Percentiles rank a stretch among this genome's conserved stretches.
Evolutionary conservation across 2,888 invertebrate species (phyloP).

Genomic region (Ramazzottius varieornatus): DNA sequence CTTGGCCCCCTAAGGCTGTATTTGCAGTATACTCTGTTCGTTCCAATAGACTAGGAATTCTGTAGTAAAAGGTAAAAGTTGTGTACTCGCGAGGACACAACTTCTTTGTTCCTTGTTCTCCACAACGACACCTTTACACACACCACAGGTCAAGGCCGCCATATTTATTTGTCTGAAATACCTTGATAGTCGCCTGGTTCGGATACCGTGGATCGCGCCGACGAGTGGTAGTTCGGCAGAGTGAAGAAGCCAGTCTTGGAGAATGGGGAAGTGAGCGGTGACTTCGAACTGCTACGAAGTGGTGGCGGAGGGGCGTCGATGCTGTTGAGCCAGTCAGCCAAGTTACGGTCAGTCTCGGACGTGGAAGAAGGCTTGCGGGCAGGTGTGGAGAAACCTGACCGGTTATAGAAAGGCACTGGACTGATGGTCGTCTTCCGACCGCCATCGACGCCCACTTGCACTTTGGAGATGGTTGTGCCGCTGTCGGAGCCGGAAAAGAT

Average conservation of each 20-base stretch:
- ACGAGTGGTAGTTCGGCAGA: not conserved
- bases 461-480: conserved; percentile 25
- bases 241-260: conserved; percentile 1
- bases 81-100: no score
- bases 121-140: no score
- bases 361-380: conserved; percentile 17
- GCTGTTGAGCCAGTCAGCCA: conserved; percentile 13
- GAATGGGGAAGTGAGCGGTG: conserved; percentile 57
- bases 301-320: conserved; percentile 61
- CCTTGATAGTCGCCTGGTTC: not conserved
- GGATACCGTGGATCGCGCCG: not conserved
- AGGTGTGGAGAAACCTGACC: conserved; percentile 11
- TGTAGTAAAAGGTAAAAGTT: no score
- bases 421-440: conserved; percentile 13
- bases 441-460: conserved; percentile 25
- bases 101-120: no score
- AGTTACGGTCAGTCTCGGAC: conserved; percentile 49
- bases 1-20: no score
- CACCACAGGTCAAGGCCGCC: no score
- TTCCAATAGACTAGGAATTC: no score
- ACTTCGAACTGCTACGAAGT: conserved; percentile 63
- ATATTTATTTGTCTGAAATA: no score
- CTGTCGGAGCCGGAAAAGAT: conserved; percentile 10
- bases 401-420: conserved; percentile 9
- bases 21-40: no score